Conservation (phyloP, 2,113 vertebrate genomes). For the Sceloporus undulatus region DNA sequence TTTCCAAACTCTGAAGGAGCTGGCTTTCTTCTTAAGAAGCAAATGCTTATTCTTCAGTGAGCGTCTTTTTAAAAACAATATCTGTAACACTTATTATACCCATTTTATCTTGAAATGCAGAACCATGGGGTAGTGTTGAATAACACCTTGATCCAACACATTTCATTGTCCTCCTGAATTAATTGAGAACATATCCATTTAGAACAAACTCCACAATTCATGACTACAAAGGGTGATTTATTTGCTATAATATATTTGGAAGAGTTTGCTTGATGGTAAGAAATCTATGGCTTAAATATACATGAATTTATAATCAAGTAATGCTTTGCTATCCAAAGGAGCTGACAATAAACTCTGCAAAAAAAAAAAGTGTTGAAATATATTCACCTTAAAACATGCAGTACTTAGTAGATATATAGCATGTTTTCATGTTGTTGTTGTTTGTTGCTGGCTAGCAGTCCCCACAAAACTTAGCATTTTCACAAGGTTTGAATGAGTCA, state of each 20-base stretch:
- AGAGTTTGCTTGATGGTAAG: not conserved
- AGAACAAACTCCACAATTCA: not conserved
- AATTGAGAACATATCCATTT: not conserved
- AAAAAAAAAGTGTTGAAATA: not conserved
- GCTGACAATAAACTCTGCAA: not conserved
- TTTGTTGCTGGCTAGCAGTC: too few species aligned
- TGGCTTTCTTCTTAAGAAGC: too few species aligned
- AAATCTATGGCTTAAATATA: not conserved
- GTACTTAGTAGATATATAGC: too few species aligned
- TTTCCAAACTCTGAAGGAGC: not conserved
- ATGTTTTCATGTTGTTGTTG: too few species aligned
- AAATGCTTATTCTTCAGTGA: too few species aligned
- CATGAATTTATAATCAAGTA: not conserved
- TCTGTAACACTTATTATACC: too few species aligned
- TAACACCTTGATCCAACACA: not conserved
- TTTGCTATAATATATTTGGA: not conserved
- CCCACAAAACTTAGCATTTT: not conserved
- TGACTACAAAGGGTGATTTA: not conserved
- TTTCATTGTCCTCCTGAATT: not conserved
- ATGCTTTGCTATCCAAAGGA: not conserved
- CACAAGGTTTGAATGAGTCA: not conserved
- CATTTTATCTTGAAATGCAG: not conserved
- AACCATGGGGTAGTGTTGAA: not conserved
- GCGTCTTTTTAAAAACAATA: too few species aligned
- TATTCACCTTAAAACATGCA: too few species aligned